Conservation (phyloP, 1,140 invertebrate species). For the Diorhabda sublineata region DNA sequence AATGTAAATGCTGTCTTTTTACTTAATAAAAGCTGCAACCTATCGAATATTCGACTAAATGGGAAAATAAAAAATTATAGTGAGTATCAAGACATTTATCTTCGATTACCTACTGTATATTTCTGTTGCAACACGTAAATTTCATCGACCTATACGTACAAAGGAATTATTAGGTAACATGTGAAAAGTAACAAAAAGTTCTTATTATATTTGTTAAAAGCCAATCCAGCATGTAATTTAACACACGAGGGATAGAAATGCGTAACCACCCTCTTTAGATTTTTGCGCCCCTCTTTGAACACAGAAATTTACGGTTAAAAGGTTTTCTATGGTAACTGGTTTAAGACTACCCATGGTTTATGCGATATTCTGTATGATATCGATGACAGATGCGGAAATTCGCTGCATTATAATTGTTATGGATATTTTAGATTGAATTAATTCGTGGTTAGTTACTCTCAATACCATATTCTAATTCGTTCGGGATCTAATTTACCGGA, state of each 20-base stretch:
- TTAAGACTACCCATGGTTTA: constrained; percentile 42
- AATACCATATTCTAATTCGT: too few relatives aligned
- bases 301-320: constrained; percentile 41
- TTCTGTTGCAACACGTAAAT: too few relatives aligned
- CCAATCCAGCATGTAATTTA: constrained; percentile 41
- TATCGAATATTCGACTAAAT: too few relatives aligned
- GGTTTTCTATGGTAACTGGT: constrained; percentile 44
- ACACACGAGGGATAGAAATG: constrained; percentile 39
- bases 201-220: constrained; percentile 29
- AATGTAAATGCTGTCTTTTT: too few relatives aligned
- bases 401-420: constrained; percentile 12
- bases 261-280: constrained; percentile 37
- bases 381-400: constrained; percentile 46
- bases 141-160: constrained; percentile 6
- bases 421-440: constrained; percentile 24
- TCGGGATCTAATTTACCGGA: too few relatives aligned
- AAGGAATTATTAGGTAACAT: constrained; percentile 18
- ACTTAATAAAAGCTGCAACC: too few relatives aligned
- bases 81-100: too few relatives aligned
- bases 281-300: constrained; percentile 28
- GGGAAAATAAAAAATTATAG: too few relatives aligned
- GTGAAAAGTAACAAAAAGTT: constrained; percentile 20
- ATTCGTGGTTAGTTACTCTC: constrained; percentile 9
- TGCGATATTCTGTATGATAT: constrained; percentile 44
- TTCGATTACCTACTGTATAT: too few relatives aligned